These are phyloP conservation scores for Capreolus pygargus DNA, from an alignment of 2,113 vertebrate species.

Conservation along the genomic window DNA sequence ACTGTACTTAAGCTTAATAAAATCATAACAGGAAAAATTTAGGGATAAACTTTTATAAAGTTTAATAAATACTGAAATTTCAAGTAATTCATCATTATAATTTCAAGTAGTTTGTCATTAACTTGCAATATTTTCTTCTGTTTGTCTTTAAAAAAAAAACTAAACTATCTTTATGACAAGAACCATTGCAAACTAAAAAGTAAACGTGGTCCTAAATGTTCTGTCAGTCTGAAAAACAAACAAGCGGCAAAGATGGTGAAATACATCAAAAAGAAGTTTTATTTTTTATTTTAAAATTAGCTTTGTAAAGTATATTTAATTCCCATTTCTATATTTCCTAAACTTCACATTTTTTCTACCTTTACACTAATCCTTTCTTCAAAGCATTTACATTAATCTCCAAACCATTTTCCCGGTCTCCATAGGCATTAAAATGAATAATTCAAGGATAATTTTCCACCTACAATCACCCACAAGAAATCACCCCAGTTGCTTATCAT, in stretches of 20 bases:
- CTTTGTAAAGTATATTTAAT: constrained; percentile 29
- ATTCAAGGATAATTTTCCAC: constrained; percentile 34
- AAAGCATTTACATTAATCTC: constrained; percentile 4
- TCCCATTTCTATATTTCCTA: neutral
- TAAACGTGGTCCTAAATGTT: neutral
- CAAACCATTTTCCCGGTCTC: neutral
- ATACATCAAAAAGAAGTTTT: neutral
- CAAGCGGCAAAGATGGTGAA: neutral
- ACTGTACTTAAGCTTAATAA: constrained; percentile 41
- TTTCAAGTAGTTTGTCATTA: neutral
- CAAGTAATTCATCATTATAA: neutral
- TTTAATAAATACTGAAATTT: neutral
- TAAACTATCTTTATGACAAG: constrained; percentile 2
- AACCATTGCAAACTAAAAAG: neutral
- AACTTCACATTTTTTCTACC: constrained; percentile 21
- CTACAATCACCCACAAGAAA: constrained; percentile 1
- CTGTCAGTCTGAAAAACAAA: neutral
- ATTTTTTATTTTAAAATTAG: constrained; percentile 2
- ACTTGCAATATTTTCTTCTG: neutral
- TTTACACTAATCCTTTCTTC: constrained; percentile 36
- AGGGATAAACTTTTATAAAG: neutral
- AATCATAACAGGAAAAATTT: neutral
- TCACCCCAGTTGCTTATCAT: neutral
- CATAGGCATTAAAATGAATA: neutral
- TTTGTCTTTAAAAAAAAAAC: neutral